Conservation (phyloP, 2,113 vertebrate species). For the Eurypyga helias region DNA sequence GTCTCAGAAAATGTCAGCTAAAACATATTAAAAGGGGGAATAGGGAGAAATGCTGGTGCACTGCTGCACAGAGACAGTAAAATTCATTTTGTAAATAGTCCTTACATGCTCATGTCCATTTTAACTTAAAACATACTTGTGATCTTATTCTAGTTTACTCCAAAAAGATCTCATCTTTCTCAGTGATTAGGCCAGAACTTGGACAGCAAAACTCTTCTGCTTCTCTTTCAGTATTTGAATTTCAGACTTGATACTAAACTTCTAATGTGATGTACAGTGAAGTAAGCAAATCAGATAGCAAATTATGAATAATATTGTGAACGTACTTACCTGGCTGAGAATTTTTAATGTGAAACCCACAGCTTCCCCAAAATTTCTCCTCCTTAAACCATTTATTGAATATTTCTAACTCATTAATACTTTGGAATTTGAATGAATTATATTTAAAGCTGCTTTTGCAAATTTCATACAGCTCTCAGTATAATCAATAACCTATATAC, state of each 20-base stretch:
- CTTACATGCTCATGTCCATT: neutral
- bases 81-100: neutral
- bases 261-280: neutral
- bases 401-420: neutral
- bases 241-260: neutral
- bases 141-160: neutral
- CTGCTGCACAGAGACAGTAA: neutral
- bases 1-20: neutral
- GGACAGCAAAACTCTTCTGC: neutral
- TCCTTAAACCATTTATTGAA: neutral
- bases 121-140: neutral
- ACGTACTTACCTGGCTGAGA: neutral
- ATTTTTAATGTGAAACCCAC: neutral
- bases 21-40: neutral
- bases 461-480: neutral
- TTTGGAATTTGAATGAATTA: neutral
- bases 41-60: neutral
- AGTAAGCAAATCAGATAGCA: neutral
- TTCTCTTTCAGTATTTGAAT: neutral
- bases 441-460: neutral
- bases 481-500: neutral
- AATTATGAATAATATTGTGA: neutral
- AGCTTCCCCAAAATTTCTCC: neutral
- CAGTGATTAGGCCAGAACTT: neutral
- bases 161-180: neutral